Conservation (phyloP, 2,113 vertebrate genomes). For the Scophthalmus maximus region DNA sequence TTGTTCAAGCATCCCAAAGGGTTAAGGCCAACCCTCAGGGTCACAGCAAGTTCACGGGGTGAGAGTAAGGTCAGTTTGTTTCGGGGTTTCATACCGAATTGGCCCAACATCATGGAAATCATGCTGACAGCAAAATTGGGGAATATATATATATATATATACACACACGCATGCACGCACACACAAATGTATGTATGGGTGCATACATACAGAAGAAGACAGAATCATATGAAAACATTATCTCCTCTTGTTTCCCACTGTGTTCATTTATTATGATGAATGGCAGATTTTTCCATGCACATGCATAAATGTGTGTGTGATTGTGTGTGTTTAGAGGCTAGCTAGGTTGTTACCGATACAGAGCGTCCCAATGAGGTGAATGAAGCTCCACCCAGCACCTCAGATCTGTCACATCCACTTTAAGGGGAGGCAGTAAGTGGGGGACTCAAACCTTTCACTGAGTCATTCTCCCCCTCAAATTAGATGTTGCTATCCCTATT, state of each 20-base stretch:
- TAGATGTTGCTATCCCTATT: neutral
- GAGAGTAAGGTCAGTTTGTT: constrained; percentile 53
- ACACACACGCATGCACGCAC: too few relatives aligned
- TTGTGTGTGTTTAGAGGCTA: constrained; percentile 25
- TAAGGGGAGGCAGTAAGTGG: neutral
- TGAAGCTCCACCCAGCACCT: constrained; percentile 53
- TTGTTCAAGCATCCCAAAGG: constrained; percentile 50
- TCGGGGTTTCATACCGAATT: constrained; percentile 41
- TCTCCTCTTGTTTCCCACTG: constrained; percentile 20
- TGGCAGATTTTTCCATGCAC: constrained; percentile 21
- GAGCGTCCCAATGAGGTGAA: constrained; percentile 26
- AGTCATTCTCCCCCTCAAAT: neutral
- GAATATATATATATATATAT: neutral
- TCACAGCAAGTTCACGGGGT: constrained; percentile 63
- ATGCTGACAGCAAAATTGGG: neutral
- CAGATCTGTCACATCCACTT: constrained; percentile 46
- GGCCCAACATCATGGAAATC: neutral
- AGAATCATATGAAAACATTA: constrained; percentile 8
- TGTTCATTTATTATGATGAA: constrained; percentile 38
- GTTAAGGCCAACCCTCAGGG: constrained; percentile 51
- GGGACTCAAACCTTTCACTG: constrained; percentile 16
- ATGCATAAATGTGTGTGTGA: constrained; percentile 29
- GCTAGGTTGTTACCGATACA: constrained; percentile 34
- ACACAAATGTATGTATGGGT: too few relatives aligned
- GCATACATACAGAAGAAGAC: too few relatives aligned